Conservation (phyloP, 2,113 vertebrate species). For the Psittacula cyanocephala region DNA sequence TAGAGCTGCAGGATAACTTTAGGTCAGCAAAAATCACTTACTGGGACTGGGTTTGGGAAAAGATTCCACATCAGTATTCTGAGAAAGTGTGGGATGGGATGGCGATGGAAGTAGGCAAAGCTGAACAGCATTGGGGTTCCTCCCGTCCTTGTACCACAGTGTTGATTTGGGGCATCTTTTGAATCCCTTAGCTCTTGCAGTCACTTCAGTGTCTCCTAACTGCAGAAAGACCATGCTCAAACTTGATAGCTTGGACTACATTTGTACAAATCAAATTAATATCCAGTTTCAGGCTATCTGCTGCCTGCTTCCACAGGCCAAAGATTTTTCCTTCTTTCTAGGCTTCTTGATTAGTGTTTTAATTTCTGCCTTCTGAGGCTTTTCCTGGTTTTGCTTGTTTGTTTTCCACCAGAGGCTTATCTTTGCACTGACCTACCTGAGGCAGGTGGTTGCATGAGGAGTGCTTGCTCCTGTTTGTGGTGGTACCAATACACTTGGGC, state of each 20-base stretch:
- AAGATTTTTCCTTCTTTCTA: background rate
- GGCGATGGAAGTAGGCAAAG: background rate
- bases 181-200: background rate
- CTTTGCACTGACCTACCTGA: background rate
- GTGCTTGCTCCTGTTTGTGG: background rate
- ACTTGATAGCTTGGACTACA: background rate
- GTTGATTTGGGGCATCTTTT: background rate
- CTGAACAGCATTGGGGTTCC: background rate
- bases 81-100: background rate
- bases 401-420: background rate
- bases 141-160: background rate
- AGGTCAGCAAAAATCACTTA: background rate
- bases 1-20: background rate
- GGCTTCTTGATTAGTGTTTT: background rate
- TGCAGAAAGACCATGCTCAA: background rate
- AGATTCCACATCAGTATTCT: background rate
- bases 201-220: background rate
- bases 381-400: background rate
- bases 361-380: background rate
- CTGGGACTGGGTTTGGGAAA: background rate
- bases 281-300: background rate
- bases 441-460: background rate
- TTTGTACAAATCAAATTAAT: background rate
- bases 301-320: background rate
- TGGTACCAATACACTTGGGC: fast-evolving